A percentile compares a stretch with the other conserved stretches of the same genome.
phyloP scores from a whole-genome alignment of 2,888 invertebrate species.

The Tachystola acroxantha region DNA sequence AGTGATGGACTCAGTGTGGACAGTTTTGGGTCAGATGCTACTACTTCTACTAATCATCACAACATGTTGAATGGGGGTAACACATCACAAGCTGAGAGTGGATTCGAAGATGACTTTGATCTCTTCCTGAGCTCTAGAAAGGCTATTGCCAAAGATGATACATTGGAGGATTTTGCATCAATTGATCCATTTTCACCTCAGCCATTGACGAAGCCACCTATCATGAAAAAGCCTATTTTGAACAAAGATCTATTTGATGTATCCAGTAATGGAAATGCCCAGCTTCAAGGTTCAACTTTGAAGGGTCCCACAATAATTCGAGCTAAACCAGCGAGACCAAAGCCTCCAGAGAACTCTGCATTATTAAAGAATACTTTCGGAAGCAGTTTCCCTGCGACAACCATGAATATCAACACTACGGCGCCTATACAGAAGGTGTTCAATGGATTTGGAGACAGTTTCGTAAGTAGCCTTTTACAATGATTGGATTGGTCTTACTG shows the following conservation, averaged over 20 bases:
- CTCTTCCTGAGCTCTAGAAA: slow-evolving; percentile 76
- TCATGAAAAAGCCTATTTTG: slow-evolving; percentile 72
- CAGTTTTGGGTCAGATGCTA: slow-evolving; percentile 86
- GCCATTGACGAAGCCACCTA: slow-evolving; percentile 42
- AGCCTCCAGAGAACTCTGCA: slow-evolving; percentile 71
- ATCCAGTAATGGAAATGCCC: slow-evolving; percentile 55
- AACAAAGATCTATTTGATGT: slow-evolving; percentile 83
- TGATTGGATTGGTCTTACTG: neutral
- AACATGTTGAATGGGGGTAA: slow-evolving; percentile 78
- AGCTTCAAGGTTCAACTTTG: slow-evolving; percentile 18
- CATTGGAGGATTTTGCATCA: slow-evolving; percentile 72
- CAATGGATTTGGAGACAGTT: slow-evolving; percentile 52
- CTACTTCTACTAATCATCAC: slow-evolving; percentile 75
- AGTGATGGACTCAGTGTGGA: slow-evolving; percentile 87
- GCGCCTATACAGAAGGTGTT: slow-evolving; percentile 61
- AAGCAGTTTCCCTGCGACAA: slow-evolving; percentile 39
- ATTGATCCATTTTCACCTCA: slow-evolving; percentile 78
- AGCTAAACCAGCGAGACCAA: slow-evolving; percentile 78
- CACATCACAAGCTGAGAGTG: slow-evolving; percentile 85
- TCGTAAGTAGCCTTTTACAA: slow-evolving; percentile 50
- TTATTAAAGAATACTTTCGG: slow-evolving; percentile 60
- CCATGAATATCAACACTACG: slow-evolving; percentile 64
- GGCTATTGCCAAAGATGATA: slow-evolving; percentile 49
- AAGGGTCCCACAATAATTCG: slow-evolving; percentile 87
- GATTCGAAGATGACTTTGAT: slow-evolving; percentile 91